A percentile compares a stretch with the other conserved stretches of the same genome.
Conservation (phyloP, 1,140 invertebrate genomes). For the Pseudachorutes palmiensis region DNA sequence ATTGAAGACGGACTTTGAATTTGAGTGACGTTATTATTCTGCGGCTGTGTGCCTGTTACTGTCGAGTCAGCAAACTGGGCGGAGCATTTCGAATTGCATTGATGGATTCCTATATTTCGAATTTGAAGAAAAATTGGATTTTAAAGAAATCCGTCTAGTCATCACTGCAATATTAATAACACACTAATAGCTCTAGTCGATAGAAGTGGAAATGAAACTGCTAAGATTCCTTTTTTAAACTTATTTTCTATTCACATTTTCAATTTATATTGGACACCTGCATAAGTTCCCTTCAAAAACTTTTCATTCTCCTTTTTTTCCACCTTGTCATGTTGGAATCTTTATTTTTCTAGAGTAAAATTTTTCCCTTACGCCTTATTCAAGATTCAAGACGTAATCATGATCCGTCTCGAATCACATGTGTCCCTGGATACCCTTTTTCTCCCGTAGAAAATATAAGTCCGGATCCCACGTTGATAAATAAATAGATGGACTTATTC, state of each 20-base stretch:
- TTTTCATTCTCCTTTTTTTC: neutral
- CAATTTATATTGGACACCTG: conserved; percentile 26
- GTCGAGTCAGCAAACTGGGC: neutral
- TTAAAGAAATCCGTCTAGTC: neutral
- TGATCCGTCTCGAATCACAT: neutral
- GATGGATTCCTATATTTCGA: neutral
- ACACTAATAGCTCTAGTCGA: too few relatives aligned
- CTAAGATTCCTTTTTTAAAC: neutral
- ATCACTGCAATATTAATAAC: neutral
- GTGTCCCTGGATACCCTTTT: neutral
- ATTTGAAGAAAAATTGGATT: neutral
- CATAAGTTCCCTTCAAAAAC: conserved; percentile 25
- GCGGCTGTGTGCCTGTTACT: too few relatives aligned
- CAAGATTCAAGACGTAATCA: conserved; percentile 6
- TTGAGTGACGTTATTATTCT: neutral
- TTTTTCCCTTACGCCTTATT: neutral
- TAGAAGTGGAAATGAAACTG: neutral
- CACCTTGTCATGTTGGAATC: neutral
- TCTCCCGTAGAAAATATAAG: neutral
- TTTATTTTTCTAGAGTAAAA: neutral
- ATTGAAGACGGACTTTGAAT: too few relatives aligned
- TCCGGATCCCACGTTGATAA: neutral
- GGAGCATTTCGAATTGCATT: neutral
- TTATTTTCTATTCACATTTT: neutral
- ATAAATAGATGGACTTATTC: too few relatives aligned